Conservation (phyloP, 2,797 vertebrate species). For the Dallia pectoralis region DNA sequence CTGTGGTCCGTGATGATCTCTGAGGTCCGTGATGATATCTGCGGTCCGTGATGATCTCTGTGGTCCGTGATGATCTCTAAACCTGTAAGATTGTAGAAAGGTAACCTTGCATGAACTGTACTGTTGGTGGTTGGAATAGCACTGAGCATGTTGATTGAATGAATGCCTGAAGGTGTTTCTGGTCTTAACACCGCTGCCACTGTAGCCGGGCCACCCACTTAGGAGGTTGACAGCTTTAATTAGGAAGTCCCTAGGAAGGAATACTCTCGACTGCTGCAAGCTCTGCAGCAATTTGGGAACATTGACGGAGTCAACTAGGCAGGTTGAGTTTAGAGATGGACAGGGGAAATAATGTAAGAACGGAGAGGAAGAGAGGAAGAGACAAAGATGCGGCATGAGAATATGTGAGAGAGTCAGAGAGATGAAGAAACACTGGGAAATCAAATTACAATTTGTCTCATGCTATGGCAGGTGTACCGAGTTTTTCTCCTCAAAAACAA, state of each 20-base stretch:
- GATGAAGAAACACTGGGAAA: constrained; percentile 4
- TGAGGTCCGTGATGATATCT: too few species aligned
- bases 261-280: constrained; percentile 59
- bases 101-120: constrained; percentile 8
- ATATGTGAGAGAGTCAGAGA: neutral
- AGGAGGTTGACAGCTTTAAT: constrained; percentile 69
- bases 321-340: constrained; percentile 45
- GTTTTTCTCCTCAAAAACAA: constrained; percentile 2
- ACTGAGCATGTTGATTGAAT: constrained; percentile 42
- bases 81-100: neutral
- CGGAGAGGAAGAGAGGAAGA: neutral
- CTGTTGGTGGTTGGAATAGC: constrained; percentile 16
- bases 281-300: constrained; percentile 64
- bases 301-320: constrained; percentile 63
- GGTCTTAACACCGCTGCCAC: constrained; percentile 10
- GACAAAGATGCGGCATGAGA: neutral
- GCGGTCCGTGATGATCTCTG: too few species aligned
- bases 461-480: constrained; percentile 22
- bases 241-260: constrained; percentile 66
- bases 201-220: constrained; percentile 40
- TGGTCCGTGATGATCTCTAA: too few species aligned
- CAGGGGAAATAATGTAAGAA: neutral
- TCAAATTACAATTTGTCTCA: constrained; percentile 66
- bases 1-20: too few species aligned
- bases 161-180: constrained; percentile 18